Base-by-base conservation (phyloP, 2,797 vertebrate species). In the Merluccius polli region DNA sequence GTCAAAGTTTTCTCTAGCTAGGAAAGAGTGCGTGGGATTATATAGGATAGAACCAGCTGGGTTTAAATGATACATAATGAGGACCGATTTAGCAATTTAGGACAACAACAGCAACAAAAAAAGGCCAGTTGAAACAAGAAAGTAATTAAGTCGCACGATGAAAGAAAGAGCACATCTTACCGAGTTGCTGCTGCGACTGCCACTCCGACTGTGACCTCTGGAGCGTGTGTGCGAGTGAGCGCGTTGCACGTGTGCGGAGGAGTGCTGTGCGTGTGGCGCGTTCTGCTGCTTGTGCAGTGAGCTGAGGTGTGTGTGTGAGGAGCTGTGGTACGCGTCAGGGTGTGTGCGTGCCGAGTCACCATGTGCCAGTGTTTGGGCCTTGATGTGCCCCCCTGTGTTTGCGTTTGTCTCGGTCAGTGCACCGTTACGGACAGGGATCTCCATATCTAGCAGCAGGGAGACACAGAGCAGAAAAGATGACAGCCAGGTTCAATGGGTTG, bases 141-240 rank as follows among this genome's bases (percentile, higher is more conserved):
- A 8, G 10, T 33, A 0, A 18, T 30, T 0, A 0, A 70, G 13
- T 13, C 65, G 24, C n/a, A 70, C 59, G 21, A 71, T 0, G 24
- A n/a, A 38, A 72, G n/a, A 29, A 68, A 1, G 16, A 3, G 2
- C 1, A 5, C 16, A 3, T 77, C 68, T 0, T 75, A 91, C 87
- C 75, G 30, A 77, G 73, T 52, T 6, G 24, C n/a, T 27, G 71
- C 33, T 44, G 7, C 10, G 13, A 11, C 27, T 72, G 16, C 70
- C 24, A 29, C 68, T 75, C 38, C 11, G 70, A 24, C 75, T 71
- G 24, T n/a, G 27, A 0, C 2, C 38, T n/a, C 74, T 52, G 36
- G 24, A 41, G 24, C 38, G 33, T 18, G 75, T 67, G 24, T 65
- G 32, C 2, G 75, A 72, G 29, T 68, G 29, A 3, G 65, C 9